Evolutionary conservation across 2,888 invertebrate genomes (phyloP).

Genomic region (Tuta absoluta): DNA sequence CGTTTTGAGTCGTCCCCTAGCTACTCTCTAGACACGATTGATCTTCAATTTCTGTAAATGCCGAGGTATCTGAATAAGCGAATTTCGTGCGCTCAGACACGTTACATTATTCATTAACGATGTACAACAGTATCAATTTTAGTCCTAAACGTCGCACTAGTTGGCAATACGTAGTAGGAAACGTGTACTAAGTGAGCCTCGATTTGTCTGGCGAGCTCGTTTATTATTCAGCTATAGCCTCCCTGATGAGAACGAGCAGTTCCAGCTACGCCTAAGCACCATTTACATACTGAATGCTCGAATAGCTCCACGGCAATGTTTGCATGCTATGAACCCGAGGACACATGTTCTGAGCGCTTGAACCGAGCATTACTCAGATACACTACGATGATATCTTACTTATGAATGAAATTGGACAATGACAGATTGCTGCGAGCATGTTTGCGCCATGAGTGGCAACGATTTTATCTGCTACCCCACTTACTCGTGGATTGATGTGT

Average conservation of each 20-base stretch:
- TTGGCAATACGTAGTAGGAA: constrained; percentile 18
- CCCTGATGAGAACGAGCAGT: constrained; percentile 28
- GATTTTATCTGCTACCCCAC: constrained; percentile 12
- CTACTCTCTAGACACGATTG: constrained; percentile 5
- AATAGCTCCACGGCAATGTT: constrained; percentile 20
- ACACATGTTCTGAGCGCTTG: constrained; percentile 21
- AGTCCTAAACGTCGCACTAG: constrained; percentile 18
- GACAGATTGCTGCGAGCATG: constrained; percentile 15
- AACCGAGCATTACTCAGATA: constrained; percentile 8
- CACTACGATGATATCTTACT: constrained; percentile 5
- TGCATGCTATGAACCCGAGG: neutral
- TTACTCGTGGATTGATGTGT: constrained; percentile 1
- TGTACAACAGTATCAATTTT: constrained; percentile 20
- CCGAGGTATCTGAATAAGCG: constrained; percentile 9
- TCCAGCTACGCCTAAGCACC: constrained; percentile 28
- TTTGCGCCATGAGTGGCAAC: constrained; percentile 2
- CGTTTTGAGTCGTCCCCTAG: constrained; percentile 17
- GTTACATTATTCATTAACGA: constrained; percentile 19
- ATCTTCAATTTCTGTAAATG: constrained; percentile 10
- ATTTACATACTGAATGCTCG: constrained; percentile 30
- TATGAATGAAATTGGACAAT: constrained; percentile 15
- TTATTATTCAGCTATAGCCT: constrained; percentile 30
- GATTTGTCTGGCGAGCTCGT: constrained; percentile 27
- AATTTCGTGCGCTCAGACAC: constrained; percentile 17
- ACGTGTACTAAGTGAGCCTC: constrained; percentile 21